These are phyloP conservation scores for Brenthis hecate DNA, from an alignment of 2,888 invertebrate species.

Conservation along the genomic window DNA sequence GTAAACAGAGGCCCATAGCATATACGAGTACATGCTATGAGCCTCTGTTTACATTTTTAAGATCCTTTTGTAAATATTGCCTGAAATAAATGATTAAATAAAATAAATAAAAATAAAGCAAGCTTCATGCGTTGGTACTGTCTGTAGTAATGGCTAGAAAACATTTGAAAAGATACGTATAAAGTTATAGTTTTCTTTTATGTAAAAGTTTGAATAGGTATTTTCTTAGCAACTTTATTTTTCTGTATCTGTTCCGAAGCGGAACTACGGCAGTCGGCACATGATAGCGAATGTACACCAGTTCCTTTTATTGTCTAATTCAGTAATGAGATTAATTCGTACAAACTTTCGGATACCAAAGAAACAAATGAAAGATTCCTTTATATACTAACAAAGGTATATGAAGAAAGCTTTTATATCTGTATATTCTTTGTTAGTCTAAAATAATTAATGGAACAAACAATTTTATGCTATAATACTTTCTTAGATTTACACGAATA, in stretches of 20 bases:
- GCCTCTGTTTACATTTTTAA: too few relatives aligned
- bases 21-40: too few relatives aligned
- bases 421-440: not conserved
- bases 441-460: too few relatives aligned
- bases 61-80: too few relatives aligned
- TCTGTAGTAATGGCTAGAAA: too few relatives aligned
- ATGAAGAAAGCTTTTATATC: not conserved
- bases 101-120: too few relatives aligned
- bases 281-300: conserved; percentile 4
- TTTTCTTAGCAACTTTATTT: conserved; percentile 5
- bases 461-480: too few relatives aligned
- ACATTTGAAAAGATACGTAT: not conserved
- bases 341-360: not conserved
- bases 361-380: conserved; percentile 13
- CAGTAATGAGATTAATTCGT: conserved; percentile 20
- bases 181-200: not conserved
- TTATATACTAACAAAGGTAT: conserved; percentile 4
- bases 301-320: conserved; percentile 15
- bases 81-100: too few relatives aligned
- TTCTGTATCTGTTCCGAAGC: not conserved
- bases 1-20: too few relatives aligned
- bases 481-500: too few relatives aligned
- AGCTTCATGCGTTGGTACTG: too few relatives aligned
- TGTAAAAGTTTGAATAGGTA: not conserved
- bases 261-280: not conserved